phyloP scores from a whole-genome alignment of 2,797 vertebrate genomes.

The Acanthornis magna region DNA sequence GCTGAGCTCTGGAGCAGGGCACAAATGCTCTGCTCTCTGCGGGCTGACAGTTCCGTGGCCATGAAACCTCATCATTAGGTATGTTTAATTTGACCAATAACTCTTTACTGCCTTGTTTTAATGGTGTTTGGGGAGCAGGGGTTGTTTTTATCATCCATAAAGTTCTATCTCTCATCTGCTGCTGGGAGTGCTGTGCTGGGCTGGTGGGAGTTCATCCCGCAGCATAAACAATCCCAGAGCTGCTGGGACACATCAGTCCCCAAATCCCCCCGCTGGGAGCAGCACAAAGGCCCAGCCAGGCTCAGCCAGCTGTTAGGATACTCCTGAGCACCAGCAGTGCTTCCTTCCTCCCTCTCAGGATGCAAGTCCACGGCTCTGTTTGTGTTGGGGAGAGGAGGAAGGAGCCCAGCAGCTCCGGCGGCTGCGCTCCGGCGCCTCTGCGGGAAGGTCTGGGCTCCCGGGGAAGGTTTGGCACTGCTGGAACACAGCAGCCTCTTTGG shows the following conservation, averaged over 20 bases:
- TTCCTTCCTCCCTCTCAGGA: conserved; percentile 60
- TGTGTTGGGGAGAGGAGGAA: conserved; percentile 42
- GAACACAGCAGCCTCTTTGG: not conserved
- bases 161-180: not conserved
- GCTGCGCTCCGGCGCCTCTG: not conserved
- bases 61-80: not conserved
- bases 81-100: not conserved
- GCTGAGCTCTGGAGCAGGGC: not conserved
- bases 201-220: not conserved
- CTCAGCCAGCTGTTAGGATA: not conserved
- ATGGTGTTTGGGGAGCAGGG: not conserved
- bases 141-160: conserved; percentile 28
- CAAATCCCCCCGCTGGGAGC: not conserved
- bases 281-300: conserved; percentile 7
- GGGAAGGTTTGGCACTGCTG: not conserved
- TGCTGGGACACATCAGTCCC: not conserved
- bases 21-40: not conserved
- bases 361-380: conserved; percentile 13
- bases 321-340: not conserved
- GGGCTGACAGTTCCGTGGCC: not conserved
- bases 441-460: not conserved
- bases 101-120: conserved; percentile 28
- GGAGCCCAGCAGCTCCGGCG: not conserved
- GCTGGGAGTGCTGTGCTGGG: not conserved
- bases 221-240: not conserved